phyloP scores from a whole-genome alignment of 2,888 invertebrate genomes.

The Drosophila mimica region DNA sequence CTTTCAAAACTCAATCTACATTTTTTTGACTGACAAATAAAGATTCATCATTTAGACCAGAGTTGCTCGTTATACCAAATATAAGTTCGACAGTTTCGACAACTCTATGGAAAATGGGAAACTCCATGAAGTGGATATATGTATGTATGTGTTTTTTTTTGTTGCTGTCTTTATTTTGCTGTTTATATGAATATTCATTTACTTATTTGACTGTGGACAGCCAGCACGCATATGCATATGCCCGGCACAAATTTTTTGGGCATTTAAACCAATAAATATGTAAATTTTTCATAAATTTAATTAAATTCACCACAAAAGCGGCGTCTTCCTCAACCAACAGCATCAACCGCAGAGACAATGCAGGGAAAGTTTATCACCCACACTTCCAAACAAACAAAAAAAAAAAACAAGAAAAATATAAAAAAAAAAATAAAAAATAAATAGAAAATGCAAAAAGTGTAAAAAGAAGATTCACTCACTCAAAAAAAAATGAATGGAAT shows the following conservation, averaged over 20 bases:
- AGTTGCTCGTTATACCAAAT: conserved; percentile 12
- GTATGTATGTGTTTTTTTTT: not conserved
- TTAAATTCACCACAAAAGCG: conserved; percentile 78
- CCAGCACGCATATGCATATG: conserved; percentile 54
- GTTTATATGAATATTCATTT: conserved; percentile 72
- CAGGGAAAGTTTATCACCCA: conserved; percentile 52
- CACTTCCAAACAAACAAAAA: not conserved
- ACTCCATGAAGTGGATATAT: conserved; percentile 1
- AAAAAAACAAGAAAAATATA: conserved; percentile 11
- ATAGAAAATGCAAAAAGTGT: conserved; percentile 17
- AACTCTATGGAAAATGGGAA: conserved; percentile 15
- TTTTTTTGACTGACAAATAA: not conserved
- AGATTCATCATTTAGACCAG: not conserved
- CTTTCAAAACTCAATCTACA: not conserved
- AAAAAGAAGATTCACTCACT: conserved; percentile 17
- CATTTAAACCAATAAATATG: conserved; percentile 81
- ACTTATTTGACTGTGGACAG: conserved; percentile 44
- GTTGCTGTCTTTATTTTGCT: conserved; percentile 18
- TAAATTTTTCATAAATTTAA: conserved; percentile 82
- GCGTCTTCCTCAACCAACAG: conserved; percentile 48
- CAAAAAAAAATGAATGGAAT: conserved; percentile 22
- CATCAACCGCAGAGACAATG: conserved; percentile 26
- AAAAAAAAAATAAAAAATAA: not conserved
- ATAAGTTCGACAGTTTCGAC: conserved; percentile 31
- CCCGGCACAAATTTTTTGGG: conserved; percentile 59